A percentile compares a stretch with the other conserved stretches of the same genome.
Conservation (phyloP, 2,113 vertebrate genomes). For the Solea senegalensis region DNA sequence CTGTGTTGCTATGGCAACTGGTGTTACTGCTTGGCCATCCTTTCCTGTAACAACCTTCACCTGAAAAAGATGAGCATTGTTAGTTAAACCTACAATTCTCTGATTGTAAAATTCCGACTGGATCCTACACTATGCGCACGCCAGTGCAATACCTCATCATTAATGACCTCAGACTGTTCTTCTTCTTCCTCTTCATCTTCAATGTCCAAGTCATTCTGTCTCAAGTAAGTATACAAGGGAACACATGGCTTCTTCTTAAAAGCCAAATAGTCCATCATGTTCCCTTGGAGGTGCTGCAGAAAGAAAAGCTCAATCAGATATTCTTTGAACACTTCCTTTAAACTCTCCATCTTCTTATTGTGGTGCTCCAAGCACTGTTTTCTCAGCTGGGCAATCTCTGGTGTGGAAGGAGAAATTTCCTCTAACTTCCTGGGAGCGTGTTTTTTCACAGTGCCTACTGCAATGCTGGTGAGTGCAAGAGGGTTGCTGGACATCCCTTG, state of each 20-base stretch:
- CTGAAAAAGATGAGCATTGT: slow-evolving; percentile 78
- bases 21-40: slow-evolving; percentile 95
- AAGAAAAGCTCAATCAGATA: slow-evolving; percentile 96
- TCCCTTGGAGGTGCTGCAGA: slow-evolving; percentile 96
- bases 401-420: slow-evolving; percentile 91
- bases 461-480: slow-evolving; percentile 77
- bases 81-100: neutral
- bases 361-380: slow-evolving; percentile 95
- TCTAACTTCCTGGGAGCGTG: slow-evolving; percentile 88
- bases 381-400: slow-evolving; percentile 90
- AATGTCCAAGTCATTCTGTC: slow-evolving; percentile 95
- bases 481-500: slow-evolving; percentile 86
- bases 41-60: slow-evolving; percentile 97
- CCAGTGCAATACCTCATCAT: slow-evolving; percentile 89
- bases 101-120: neutral
- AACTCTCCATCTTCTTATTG: slow-evolving; percentile 88
- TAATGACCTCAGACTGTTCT: slow-evolving; percentile 94
- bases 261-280: slow-evolving; percentile 98
- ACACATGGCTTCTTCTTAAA: slow-evolving; percentile 97
- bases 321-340: slow-evolving; percentile 93
- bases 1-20: slow-evolving; percentile 97
- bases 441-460: slow-evolving; percentile 82
- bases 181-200: slow-evolving; percentile 97
- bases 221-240: slow-evolving; percentile 91
- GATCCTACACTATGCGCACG: neutral